Evolutionary conservation across 2,797 vertebrate species (phyloP).

Genomic region (Bovichtus diacanthus): DNA sequence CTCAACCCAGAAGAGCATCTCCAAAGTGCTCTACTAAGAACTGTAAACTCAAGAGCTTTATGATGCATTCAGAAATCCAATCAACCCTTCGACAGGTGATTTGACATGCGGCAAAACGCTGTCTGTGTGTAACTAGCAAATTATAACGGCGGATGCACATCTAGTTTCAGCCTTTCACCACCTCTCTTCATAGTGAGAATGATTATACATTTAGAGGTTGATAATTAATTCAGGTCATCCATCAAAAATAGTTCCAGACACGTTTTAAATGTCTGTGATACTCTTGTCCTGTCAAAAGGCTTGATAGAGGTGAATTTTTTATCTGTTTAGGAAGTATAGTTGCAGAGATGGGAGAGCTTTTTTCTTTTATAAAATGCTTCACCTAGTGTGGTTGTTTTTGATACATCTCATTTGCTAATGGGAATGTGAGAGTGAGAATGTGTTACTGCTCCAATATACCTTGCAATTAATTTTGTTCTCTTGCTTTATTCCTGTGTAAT

Average conservation of each 20-base stretch:
- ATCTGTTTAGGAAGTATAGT: neutral
- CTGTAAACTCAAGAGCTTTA: constrained; percentile 1
- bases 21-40: neutral
- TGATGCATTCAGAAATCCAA: neutral
- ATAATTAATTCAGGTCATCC: neutral
- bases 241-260: neutral
- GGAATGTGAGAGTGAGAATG: neutral
- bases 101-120: neutral
- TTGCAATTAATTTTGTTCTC: neutral
- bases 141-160: neutral
- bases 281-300: neutral
- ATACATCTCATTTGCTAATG: neutral
- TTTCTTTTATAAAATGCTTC: neutral
- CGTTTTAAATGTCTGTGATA: neutral
- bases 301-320: neutral
- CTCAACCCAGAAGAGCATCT: neutral
- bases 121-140: neutral
- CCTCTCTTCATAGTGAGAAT: neutral
- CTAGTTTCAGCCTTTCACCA: neutral
- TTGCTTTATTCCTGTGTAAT: neutral
- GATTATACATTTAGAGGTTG: neutral
- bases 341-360: neutral
- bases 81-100: neutral
- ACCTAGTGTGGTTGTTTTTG: neutral
- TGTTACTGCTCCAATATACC: neutral